Evolutionary conservation across 2,113 vertebrate genomes (phyloP).

Genomic region (Candoia aspera): DNA sequence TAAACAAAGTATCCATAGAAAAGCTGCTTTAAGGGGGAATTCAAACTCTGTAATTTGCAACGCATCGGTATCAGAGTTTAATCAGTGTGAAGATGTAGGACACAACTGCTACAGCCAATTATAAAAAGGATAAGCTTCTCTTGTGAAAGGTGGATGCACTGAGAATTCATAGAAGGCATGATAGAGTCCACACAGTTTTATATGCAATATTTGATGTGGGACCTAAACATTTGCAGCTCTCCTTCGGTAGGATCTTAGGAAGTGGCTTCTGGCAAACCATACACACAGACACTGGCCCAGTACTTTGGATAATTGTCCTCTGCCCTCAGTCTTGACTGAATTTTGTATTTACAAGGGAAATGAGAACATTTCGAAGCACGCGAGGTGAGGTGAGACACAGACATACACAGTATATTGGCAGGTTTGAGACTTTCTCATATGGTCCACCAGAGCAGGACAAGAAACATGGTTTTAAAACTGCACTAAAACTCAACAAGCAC

Average conservation of each 20-base stretch:
- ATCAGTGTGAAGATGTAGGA: background rate
- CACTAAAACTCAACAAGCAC: constrained; percentile 44
- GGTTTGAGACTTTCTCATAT: constrained; percentile 42
- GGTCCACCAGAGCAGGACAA: constrained; percentile 56
- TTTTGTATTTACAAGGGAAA: constrained; percentile 37
- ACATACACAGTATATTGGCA: background rate
- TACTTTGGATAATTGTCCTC: background rate
- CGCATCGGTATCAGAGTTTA: background rate
- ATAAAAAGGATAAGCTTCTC: background rate
- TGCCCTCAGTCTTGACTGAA: constrained; percentile 4
- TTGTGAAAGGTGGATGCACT: background rate
- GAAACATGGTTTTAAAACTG: constrained; percentile 41
- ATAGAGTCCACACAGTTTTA: background rate
- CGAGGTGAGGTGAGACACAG: constrained; percentile 44
- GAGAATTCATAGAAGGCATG: background rate
- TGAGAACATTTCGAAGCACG: constrained; percentile 36
- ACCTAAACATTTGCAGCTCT: background rate
- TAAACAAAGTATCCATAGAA: background rate
- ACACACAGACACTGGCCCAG: background rate
- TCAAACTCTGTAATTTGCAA: background rate
- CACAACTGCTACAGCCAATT: background rate
- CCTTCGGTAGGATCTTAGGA: background rate
- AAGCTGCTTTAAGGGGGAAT: background rate
- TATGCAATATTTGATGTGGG: background rate
- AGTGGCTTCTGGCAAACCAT: background rate